These are phyloP conservation scores for Halictus rubicundus DNA, from an alignment of 1,140 invertebrate species.

Conservation along the genomic window DNA sequence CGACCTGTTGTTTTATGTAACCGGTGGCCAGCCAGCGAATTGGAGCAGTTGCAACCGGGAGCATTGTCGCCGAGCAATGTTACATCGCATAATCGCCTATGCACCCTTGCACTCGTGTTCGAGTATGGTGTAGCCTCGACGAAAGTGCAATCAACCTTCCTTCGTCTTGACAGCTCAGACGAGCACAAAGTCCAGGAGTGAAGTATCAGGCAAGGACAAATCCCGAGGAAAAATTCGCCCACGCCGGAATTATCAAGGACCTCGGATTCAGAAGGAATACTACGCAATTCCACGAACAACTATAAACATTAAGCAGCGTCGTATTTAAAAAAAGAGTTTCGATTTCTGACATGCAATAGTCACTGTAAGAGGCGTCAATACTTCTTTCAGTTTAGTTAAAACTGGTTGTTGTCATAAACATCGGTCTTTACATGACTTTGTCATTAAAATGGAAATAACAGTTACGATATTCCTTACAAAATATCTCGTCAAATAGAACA, in stretches of 20 bases:
- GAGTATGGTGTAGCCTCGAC: constrained; percentile 46
- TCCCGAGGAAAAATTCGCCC: constrained; percentile 51
- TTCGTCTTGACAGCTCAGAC: constrained; percentile 7
- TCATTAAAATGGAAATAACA: no score
- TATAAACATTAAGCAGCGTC: constrained; percentile 28
- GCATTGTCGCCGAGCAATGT: constrained; percentile 19
- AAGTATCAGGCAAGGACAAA: constrained; percentile 42
- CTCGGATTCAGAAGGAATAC: constrained; percentile 29
- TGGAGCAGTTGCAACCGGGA: constrained; percentile 44
- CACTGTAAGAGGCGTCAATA: background rate
- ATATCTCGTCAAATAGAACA: no score
- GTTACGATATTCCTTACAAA: no score
- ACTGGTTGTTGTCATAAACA: no score
- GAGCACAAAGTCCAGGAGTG: constrained; percentile 48
- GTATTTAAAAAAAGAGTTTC: background rate
- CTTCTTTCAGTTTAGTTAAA: no score
- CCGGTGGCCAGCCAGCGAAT: constrained; percentile 33
- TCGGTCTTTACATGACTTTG: no score
- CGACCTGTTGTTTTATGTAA: constrained; percentile 49
- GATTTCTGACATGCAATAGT: background rate
- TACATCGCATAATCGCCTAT: constrained; percentile 54
- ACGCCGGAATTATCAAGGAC: constrained; percentile 26
- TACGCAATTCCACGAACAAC: constrained; percentile 58
- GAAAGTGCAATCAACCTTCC: constrained; percentile 37
- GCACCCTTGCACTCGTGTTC: constrained; percentile 48